Conservation (phyloP, 2,888 invertebrate species). For the Spisula subtruncata region DNA sequence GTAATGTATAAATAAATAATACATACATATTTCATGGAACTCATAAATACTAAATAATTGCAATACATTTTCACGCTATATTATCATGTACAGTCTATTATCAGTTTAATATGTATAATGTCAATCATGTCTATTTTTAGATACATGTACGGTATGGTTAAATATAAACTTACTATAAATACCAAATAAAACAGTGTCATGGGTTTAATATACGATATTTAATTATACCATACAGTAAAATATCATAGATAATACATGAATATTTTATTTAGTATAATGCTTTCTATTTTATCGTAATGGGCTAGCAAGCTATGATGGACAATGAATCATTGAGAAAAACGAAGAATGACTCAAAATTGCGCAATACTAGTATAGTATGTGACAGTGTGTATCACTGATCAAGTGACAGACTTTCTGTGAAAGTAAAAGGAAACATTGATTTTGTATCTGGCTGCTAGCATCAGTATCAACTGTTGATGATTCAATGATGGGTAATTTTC, state of each 20-base stretch:
- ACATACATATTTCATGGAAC: neutral
- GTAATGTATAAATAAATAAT: neutral
- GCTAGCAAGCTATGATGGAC: neutral
- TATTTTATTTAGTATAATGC: neutral
- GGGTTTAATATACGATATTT: neutral
- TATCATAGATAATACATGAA: no score
- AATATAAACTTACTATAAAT: neutral
- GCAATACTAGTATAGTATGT: neutral
- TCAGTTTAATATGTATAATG: no score
- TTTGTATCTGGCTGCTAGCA: neutral
- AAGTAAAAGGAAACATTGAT: neutral
- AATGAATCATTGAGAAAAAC: constrained; percentile 1
- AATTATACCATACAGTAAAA: no score
- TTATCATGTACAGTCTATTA: neutral
- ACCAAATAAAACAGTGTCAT: neutral
- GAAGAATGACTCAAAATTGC: constrained; percentile 3
- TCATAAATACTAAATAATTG: neutral
- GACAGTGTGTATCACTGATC: neutral
- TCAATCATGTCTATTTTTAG: constrained; percentile 6
- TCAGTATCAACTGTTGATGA: neutral
- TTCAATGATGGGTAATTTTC: neutral
- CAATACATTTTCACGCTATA: neutral
- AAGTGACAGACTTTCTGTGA: neutral
- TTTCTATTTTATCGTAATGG: neutral
- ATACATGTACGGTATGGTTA: neutral